Percentiles rank a stretch among this genome's conserved stretches.
phyloP scores from a whole-genome alignment of 2,113 vertebrate genomes.

The Mesocricetus auratus region DNA sequence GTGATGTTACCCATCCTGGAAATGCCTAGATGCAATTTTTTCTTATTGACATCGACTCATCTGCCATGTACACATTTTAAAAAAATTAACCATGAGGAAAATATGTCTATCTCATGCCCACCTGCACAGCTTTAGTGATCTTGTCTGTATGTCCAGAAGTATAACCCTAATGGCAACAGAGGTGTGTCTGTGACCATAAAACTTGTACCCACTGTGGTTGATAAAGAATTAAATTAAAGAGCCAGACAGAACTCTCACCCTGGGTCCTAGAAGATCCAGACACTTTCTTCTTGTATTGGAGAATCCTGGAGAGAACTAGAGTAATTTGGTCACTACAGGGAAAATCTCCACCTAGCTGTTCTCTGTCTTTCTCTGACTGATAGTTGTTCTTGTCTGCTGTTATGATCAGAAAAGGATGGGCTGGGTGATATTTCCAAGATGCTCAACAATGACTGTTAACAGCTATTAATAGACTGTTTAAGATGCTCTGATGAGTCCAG shows the following conservation, averaged over 20 bases:
- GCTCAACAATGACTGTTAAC: background rate
- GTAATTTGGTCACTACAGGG: background rate
- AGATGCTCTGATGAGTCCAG: background rate
- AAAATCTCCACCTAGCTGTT: background rate
- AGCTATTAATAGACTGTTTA: background rate
- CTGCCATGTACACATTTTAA: background rate
- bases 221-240: constrained; percentile 5
- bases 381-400: background rate
- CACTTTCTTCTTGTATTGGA: background rate
- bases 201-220: background rate
- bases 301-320: background rate
- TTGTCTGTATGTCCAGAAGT: constrained; percentile 18
- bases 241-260: background rate
- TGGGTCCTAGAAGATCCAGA: background rate
- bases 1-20: background rate
- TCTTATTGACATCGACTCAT: constrained; percentile 11
- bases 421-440: background rate
- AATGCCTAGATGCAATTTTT: constrained; percentile 12
- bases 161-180: background rate
- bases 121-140: background rate
- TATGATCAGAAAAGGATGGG: background rate
- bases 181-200: background rate
- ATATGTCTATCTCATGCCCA: background rate
- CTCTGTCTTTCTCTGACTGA: background rate
- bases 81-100: background rate